phyloP scores from a whole-genome alignment of 2,113 vertebrate genomes.

The Triplophysa rosa region DNA sequence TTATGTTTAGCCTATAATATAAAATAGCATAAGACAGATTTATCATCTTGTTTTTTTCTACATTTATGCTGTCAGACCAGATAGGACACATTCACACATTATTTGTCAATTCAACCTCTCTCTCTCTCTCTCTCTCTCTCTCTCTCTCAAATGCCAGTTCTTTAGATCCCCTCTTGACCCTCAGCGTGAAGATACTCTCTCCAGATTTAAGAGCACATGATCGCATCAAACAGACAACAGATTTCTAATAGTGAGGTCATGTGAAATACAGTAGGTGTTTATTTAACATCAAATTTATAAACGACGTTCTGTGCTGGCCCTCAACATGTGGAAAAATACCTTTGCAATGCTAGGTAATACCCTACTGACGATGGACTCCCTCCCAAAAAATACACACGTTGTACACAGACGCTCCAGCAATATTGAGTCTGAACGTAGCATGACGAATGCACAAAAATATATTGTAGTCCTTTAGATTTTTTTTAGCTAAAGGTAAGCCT shows the following conservation, averaged over 20 bases:
- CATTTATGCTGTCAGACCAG: no score
- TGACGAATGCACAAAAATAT: not conserved
- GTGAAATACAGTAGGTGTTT: slow-evolving; percentile 62
- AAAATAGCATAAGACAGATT: no score
- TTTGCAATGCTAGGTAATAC: slow-evolving; percentile 1
- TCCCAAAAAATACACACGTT: not conserved
- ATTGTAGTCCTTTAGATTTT: not conserved
- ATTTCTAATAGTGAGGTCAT: slow-evolving; percentile 74
- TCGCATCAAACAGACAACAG: slow-evolving; percentile 68
- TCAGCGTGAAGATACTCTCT: slow-evolving; percentile 67
- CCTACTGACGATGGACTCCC: not conserved
- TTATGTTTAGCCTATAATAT: no score
- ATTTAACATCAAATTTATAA: not conserved
- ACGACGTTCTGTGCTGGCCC: slow-evolving; percentile 56
- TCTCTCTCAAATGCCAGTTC: slow-evolving; percentile 59
- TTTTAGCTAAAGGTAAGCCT: not conserved
- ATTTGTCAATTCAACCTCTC: no score
- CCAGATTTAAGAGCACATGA: slow-evolving; percentile 62
- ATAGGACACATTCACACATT: no score
- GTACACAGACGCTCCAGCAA: no score
- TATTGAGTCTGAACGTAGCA: not conserved
- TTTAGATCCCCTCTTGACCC: slow-evolving; percentile 67
- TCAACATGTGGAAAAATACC: slow-evolving; percentile 60
- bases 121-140: slow-evolving; percentile 7
- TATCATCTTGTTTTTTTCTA: no score